phyloP scores from a whole-genome alignment of 1,140 invertebrate genomes.

The Prorops nasuta region DNA sequence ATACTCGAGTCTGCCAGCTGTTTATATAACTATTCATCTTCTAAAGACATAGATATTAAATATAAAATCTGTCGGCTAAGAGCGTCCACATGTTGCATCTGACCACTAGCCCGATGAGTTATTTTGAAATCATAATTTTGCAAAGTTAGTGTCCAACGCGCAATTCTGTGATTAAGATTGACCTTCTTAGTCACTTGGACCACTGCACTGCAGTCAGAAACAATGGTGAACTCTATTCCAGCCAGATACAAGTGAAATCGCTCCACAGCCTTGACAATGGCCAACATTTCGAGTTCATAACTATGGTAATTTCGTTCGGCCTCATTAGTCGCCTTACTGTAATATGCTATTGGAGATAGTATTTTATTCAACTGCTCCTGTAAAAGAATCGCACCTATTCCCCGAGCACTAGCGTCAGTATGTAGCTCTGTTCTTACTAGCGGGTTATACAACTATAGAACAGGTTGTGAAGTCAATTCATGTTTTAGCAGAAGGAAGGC shows the following conservation, averaged over 20 bases:
- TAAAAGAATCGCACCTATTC: too few species aligned
- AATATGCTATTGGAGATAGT: too few species aligned
- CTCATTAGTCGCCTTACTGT: background rate
- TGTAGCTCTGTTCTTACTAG: too few species aligned
- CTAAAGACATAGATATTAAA: background rate
- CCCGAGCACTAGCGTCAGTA: too few species aligned
- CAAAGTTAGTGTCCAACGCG: slow-evolving; percentile 23
- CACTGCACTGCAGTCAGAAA: slow-evolving; percentile 13
- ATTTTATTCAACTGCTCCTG: too few species aligned
- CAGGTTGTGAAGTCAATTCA: too few species aligned
- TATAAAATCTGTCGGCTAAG: slow-evolving; percentile 5
- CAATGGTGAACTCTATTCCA: slow-evolving; percentile 19
- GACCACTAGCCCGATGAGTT: slow-evolving; percentile 15
- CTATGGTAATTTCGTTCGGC: slow-evolving; percentile 28
- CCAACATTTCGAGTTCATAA: slow-evolving; percentile 29
- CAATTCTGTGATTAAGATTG: slow-evolving; percentile 10
- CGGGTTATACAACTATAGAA: too few species aligned
- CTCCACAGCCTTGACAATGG: slow-evolving; percentile 44
- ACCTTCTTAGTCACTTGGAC: slow-evolving; percentile 10
- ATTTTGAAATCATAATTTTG: slow-evolving; percentile 20
- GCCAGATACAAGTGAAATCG: slow-evolving; percentile 20
- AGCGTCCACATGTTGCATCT: slow-evolving; percentile 23
- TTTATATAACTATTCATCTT: background rate
- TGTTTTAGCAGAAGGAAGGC: too few species aligned
- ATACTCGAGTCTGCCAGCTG: background rate